Percentiles rank a stretch among this genome's conserved stretches.
phyloP scores from a whole-genome alignment of 2,888 invertebrate species.

The Lottia gigantea region DNA sequence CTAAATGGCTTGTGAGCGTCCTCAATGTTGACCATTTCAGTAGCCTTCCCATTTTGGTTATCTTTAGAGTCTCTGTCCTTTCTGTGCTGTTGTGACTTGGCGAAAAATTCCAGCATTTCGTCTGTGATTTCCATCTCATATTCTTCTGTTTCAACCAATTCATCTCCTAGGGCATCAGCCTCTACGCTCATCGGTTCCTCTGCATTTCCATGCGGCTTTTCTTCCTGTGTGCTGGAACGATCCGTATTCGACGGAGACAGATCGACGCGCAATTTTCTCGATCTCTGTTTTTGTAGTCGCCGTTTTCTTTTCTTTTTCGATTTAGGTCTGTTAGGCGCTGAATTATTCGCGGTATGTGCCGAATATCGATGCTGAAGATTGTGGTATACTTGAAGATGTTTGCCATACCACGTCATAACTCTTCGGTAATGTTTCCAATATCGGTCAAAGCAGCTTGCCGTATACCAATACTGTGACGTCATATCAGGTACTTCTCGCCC shows the following conservation, averaged over 20 bases:
- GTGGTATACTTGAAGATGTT: slow-evolving; percentile 44
- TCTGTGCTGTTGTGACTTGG: slow-evolving; percentile 73
- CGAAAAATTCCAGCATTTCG: slow-evolving; percentile 76
- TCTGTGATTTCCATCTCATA: slow-evolving; percentile 75
- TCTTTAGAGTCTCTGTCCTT: slow-evolving; percentile 64
- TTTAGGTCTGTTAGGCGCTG: neutral
- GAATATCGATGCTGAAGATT: slow-evolving; percentile 11
- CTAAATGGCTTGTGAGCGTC: slow-evolving; percentile 36
- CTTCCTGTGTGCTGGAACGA: slow-evolving; percentile 7
- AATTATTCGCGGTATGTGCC: too few relatives aligned
- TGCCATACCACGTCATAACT: slow-evolving; percentile 52
- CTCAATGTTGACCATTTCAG: slow-evolving; percentile 39
- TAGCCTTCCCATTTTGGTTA: slow-evolving; percentile 22
- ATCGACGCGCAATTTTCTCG: slow-evolving; percentile 11
- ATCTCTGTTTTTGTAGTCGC: neutral
- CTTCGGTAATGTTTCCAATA: slow-evolving; percentile 58
- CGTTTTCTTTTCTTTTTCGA: neutral
- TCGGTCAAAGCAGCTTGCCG: slow-evolving; percentile 44
- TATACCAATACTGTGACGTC: slow-evolving; percentile 41
- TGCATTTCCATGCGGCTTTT: neutral
- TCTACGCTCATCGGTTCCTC: slow-evolving; percentile 13
- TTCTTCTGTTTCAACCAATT: slow-evolving; percentile 47
- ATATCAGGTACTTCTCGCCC: neutral
- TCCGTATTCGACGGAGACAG: slow-evolving; percentile 13
- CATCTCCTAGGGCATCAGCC: neutral